phyloP scores from a whole-genome alignment of 2,113 vertebrate genomes.

The Oxyruncus cristatus region DNA sequence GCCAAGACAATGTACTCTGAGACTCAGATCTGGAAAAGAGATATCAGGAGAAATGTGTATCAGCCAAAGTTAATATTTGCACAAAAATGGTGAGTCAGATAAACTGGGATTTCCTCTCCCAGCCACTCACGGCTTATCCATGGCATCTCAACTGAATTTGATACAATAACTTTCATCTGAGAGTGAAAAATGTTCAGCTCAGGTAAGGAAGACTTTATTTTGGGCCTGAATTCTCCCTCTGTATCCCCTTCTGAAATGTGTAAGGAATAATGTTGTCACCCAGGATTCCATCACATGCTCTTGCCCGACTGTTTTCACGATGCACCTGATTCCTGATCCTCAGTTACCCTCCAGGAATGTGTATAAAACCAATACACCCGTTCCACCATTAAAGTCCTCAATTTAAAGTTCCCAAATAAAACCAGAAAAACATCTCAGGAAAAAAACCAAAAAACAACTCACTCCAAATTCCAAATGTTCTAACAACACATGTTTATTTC shows the following conservation, averaged over 20 bases:
- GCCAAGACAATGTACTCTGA: conserved; percentile 28
- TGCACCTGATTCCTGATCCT: background rate
- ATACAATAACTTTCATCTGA: conserved; percentile 51
- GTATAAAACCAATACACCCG: rapidly evolving
- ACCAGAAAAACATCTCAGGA: background rate
- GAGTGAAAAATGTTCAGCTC: background rate
- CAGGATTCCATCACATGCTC: background rate
- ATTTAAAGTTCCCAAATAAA: background rate
- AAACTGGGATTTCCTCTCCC: conserved; percentile 76
- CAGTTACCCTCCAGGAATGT: background rate
- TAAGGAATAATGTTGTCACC: background rate
- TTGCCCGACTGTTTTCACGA: background rate
- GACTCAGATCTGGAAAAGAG: conserved; percentile 79
- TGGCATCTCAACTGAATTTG: conserved; percentile 53
- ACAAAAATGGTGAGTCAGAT: conserved; percentile 80
- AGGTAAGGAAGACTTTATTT: background rate
- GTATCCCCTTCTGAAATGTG: background rate
- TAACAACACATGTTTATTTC: background rate
- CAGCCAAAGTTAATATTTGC: conserved; percentile 87
- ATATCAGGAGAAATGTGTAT: conserved; percentile 64
- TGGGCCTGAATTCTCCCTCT: background rate
- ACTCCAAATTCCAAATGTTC: background rate
- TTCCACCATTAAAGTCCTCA: background rate
- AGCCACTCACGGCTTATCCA: conserved; percentile 44
- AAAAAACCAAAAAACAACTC: background rate